A percentile compares a stretch with the other conserved stretches of the same genome.
phyloP scores from a whole-genome alignment of 2,797 vertebrate species.

The Myiotriccus ornatus region DNA sequence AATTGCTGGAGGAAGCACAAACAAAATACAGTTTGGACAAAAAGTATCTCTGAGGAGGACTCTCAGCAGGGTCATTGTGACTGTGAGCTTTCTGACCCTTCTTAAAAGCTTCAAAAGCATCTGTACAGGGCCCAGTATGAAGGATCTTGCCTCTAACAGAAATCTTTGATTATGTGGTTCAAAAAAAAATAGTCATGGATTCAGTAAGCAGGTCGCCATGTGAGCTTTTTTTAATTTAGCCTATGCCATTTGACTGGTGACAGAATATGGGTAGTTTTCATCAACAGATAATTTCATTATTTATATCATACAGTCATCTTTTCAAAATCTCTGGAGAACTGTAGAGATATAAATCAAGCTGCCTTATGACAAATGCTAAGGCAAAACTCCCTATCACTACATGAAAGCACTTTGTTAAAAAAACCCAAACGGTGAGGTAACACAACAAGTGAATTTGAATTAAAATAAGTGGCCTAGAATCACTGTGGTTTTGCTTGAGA shows the following conservation, averaged over 20 bases:
- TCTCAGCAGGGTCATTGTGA: background rate
- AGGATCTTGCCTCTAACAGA: fast-evolving
- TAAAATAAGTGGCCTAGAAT: background rate
- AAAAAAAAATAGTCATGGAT: background rate
- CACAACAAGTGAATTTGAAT: background rate
- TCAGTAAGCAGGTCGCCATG: fast-evolving
- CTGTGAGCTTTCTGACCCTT: background rate
- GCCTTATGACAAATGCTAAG: background rate
- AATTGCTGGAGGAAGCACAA: background rate
- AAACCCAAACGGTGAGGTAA: background rate
- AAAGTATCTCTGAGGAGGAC: background rate
- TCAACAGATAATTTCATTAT: background rate
- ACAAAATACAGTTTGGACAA: background rate
- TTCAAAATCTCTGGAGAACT: background rate
- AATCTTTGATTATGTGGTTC: background rate
- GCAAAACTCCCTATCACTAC: background rate
- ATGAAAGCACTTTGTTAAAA: background rate
- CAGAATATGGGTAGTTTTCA: background rate
- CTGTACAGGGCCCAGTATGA: background rate
- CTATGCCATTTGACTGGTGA: background rate
- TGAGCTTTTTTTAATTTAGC: background rate
- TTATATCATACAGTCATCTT: background rate
- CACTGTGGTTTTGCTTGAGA: background rate
- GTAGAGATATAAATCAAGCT: background rate
- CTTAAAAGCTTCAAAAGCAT: background rate